Conservation (phyloP, 2,888 invertebrate species). For the Cynaeus angustus region DNA sequence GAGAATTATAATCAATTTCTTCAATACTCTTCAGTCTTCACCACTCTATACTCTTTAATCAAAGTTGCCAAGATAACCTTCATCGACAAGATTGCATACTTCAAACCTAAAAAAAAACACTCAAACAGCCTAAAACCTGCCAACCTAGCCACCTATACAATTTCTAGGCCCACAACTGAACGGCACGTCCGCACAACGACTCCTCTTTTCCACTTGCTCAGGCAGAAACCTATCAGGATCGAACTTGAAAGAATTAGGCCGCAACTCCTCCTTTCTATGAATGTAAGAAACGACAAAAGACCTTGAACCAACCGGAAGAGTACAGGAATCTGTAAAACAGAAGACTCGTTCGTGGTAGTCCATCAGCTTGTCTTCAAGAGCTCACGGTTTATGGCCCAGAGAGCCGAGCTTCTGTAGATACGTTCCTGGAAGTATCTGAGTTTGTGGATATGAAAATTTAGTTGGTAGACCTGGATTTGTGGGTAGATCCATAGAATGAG, state of each 20-base stretch:
- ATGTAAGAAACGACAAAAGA: not conserved
- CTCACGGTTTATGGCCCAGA: not conserved
- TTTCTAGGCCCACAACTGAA: not conserved
- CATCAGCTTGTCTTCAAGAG: not conserved
- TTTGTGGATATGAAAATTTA: no score
- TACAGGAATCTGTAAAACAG: constrained; percentile 1
- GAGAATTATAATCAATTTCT: not conserved
- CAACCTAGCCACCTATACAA: not conserved
- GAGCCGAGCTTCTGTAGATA: not conserved
- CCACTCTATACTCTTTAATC: not conserved
- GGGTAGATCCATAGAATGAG: not conserved
- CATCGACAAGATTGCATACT: constrained; percentile 16
- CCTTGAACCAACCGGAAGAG: not conserved
- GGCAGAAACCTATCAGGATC: not conserved
- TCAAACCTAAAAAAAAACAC: constrained; percentile 5
- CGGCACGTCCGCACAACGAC: not conserved
- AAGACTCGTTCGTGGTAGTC: constrained; percentile 23
- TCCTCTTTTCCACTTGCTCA: not conserved
- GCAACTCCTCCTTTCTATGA: not conserved
- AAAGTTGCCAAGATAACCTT: not conserved
- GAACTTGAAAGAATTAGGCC: not conserved
- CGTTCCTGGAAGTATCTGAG: constrained; percentile 4
- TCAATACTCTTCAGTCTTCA: not conserved
- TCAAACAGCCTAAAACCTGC: not conserved
- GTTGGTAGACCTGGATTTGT: constrained; percentile 38